phyloP scores from a whole-genome alignment of 2,113 vertebrate species.

The Carollia perspicillata region DNA sequence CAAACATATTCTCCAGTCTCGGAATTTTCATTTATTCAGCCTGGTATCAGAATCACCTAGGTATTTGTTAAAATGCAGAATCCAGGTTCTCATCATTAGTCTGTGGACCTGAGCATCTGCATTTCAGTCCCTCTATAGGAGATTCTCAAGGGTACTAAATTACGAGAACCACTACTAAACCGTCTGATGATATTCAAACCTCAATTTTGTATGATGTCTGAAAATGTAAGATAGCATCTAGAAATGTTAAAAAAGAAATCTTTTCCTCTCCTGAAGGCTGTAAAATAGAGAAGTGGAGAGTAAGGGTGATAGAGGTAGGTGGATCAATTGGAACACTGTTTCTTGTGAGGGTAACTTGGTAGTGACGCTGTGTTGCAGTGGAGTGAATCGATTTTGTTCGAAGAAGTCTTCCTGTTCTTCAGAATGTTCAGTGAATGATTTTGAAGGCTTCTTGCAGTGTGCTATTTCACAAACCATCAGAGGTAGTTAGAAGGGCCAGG shows the following conservation, averaged over 20 bases:
- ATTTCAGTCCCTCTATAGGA: background rate
- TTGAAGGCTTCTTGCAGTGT: background rate
- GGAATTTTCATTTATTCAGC: background rate
- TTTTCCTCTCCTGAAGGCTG: background rate
- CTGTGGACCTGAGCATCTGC: background rate
- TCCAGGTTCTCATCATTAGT: background rate
- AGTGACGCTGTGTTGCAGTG: background rate
- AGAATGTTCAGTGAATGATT: background rate
- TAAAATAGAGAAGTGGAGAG: constrained; percentile 16
- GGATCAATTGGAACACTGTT: constrained; percentile 43
- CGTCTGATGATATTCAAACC: background rate
- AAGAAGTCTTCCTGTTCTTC: constrained; percentile 32
- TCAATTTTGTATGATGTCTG: background rate
- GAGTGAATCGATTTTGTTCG: constrained; percentile 56
- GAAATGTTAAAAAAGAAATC: background rate
- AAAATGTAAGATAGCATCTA: background rate
- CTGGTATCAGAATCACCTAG: background rate
- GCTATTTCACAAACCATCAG: constrained; percentile 26
- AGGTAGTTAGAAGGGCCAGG: background rate
- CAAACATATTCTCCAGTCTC: background rate
- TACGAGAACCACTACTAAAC: background rate
- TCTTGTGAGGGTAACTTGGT: background rate
- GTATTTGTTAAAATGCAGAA: background rate
- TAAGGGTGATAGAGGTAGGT: background rate
- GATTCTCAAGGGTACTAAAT: background rate